phyloP scores from a whole-genome alignment of 2,113 vertebrate genomes.

The Salvelinus namaycush region DNA sequence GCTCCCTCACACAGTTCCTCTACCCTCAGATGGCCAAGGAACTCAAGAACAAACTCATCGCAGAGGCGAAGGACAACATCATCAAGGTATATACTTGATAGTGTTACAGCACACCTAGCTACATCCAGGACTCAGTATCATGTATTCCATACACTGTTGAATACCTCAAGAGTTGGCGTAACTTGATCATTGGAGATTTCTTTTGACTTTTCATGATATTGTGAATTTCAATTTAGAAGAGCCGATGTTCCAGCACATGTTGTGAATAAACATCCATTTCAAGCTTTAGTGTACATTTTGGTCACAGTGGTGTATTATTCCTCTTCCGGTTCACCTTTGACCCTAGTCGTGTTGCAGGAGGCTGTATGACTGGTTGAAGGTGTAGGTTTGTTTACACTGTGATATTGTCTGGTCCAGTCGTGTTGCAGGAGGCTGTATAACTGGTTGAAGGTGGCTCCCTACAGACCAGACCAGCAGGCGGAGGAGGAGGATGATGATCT shows the following conservation, averaged over 20 bases:
- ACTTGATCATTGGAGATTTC: too few species aligned
- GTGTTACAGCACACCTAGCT: too few species aligned
- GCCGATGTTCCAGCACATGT: too few species aligned
- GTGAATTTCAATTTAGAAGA: too few species aligned
- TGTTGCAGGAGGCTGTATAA: slow-evolving; percentile 88
- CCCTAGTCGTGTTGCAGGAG: too few species aligned
- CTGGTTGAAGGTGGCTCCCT: slow-evolving; percentile 85
- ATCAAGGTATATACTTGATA: slow-evolving; percentile 77
- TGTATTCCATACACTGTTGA: not conserved
- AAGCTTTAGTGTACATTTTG: too few species aligned
- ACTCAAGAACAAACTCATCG: slow-evolving; percentile 90
- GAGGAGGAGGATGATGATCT: slow-evolving; percentile 88
- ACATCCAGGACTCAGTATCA: not conserved
- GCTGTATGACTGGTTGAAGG: too few species aligned
- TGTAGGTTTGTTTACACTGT: too few species aligned
- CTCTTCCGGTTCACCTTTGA: too few species aligned
- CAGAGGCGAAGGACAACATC: slow-evolving; percentile 95
- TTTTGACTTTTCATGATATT: too few species aligned
- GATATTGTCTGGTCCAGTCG: slow-evolving; percentile 60
- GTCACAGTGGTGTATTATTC: too few species aligned
- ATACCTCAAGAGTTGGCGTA: not conserved
- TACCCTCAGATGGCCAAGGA: slow-evolving; percentile 98
- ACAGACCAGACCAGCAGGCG: slow-evolving; percentile 86
- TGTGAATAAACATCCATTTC: too few species aligned
- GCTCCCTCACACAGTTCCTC: slow-evolving; percentile 91